A percentile compares a stretch with the other conserved stretches of the same genome.
These are phyloP conservation scores for Pseudomyrmex cubaensis DNA, from an alignment of 1,140 invertebrate genomes.

Conservation along the genomic window DNA sequence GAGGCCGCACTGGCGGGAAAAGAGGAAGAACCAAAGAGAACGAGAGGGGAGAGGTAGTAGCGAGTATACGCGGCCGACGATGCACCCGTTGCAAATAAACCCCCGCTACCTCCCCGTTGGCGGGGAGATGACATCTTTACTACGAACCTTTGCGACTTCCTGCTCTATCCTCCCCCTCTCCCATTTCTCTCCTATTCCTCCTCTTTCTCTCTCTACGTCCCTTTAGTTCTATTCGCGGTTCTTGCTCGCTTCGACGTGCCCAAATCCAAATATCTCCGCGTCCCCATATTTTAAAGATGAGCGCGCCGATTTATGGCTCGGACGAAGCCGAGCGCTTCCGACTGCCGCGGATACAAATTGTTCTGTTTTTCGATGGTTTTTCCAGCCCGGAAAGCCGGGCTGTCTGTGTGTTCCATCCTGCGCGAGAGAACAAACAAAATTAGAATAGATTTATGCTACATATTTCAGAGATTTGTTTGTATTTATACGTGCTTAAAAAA, in stretches of 20 bases:
- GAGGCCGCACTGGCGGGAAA: conserved; percentile 72
- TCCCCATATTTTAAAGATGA: conserved; percentile 83
- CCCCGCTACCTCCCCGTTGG: conserved; percentile 55
- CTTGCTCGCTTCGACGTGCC: conserved; percentile 68
- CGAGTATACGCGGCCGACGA: neutral
- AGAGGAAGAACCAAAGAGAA: conserved; percentile 61
- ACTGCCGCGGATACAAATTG: conserved; percentile 69
- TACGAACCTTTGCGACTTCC: conserved; percentile 79
- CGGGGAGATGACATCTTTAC: conserved; percentile 81
- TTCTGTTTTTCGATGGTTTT: conserved; percentile 69
- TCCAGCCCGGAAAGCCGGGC: conserved; percentile 44
- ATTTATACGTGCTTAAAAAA: no score
- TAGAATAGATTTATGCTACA: no score
- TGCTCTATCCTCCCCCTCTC: conserved; percentile 49
- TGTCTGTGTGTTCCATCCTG: conserved; percentile 40
- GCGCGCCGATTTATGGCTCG: conserved; percentile 78
- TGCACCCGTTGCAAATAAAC: conserved; percentile 76
- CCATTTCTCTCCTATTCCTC: neutral
- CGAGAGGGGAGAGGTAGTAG: neutral
- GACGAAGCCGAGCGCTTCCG: conserved; percentile 66
- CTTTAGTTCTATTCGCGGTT: conserved; percentile 16
- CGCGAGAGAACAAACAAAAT: conserved; percentile 27
- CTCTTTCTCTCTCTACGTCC: neutral
- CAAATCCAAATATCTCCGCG: conserved; percentile 82
- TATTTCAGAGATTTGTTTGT: no score